phyloP scores from a whole-genome alignment of 2,888 invertebrate genomes.

The Monopis laevigella region DNA sequence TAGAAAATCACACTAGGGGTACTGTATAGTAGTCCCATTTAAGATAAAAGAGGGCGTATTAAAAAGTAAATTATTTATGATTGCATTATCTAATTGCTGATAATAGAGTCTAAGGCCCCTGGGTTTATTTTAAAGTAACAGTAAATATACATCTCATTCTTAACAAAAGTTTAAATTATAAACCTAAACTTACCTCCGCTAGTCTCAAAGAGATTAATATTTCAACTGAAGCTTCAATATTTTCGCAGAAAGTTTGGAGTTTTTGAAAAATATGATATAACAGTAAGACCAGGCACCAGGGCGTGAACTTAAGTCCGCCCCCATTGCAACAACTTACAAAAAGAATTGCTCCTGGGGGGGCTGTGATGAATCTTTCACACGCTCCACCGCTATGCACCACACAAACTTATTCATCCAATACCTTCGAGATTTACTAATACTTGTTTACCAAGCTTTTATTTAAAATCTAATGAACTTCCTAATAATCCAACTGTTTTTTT shows the following conservation, averaged over 20 bases:
- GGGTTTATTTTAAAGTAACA: too few species aligned
- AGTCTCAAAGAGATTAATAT: constrained; percentile 11
- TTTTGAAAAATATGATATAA: constrained; percentile 13
- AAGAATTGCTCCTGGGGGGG: constrained; percentile 8
- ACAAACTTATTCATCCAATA: constrained; percentile 1
- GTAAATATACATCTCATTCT: too few species aligned
- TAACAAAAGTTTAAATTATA: constrained; percentile 6
- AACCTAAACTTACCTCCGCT: constrained; percentile 6
- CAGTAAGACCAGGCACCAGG: constrained; percentile 6
- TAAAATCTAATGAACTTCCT: too few species aligned
- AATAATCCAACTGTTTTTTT: too few species aligned
- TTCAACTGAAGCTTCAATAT: constrained; percentile 11
- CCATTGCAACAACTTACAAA: constrained; percentile 13
- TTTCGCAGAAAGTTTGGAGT: constrained; percentile 8
- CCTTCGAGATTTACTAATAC: too few species aligned
- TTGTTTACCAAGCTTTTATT: too few species aligned
- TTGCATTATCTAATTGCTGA: too few species aligned
- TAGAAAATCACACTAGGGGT: too few species aligned
- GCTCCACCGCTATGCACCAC: constrained; percentile 7
- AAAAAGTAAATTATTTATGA: too few species aligned
- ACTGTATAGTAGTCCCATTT: too few species aligned
- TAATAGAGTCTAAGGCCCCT: too few species aligned
- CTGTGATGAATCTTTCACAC: constrained; percentile 13
- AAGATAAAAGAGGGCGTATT: too few species aligned
- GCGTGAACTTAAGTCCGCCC: constrained; percentile 9